A percentile compares a stretch with the other conserved stretches of the same genome.
Evolutionary conservation across 2,113 vertebrate genomes (phyloP).

Genomic region (Panurus biarmicus): DNA sequence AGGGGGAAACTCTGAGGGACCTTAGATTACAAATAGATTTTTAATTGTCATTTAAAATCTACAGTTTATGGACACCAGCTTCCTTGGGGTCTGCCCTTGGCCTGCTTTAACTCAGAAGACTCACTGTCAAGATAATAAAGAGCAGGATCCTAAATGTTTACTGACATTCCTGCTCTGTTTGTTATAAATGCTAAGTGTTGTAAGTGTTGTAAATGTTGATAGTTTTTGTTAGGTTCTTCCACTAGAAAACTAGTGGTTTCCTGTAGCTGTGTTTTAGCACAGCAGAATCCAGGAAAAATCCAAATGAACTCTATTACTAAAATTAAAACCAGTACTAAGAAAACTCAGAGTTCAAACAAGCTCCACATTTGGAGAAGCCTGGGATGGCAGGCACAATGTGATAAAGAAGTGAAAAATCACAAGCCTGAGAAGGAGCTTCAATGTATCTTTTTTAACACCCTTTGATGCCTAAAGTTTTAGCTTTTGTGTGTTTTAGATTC

Average conservation of each 20-base stretch:
- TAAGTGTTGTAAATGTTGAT: background rate
- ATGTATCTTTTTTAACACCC: background rate
- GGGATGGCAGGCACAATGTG: background rate
- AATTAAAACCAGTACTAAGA: constrained; percentile 4
- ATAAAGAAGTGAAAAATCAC: background rate
- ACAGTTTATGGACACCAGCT: background rate
- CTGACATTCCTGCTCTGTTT: background rate
- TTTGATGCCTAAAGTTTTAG: background rate
- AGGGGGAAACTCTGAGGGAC: background rate
- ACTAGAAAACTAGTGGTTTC: background rate
- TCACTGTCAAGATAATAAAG: background rate
- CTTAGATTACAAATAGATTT: background rate
- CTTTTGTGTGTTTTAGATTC: background rate
- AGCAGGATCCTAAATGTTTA: background rate
- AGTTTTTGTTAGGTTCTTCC: background rate
- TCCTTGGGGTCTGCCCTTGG: background rate
- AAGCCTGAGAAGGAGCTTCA: background rate
- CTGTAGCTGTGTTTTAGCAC: background rate
- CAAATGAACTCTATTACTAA: background rate
- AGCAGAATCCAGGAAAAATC: background rate
- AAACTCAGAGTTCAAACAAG: background rate
- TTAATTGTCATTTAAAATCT: background rate
- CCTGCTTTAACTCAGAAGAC: background rate
- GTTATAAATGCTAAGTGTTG: background rate
- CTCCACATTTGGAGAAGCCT: background rate